Percentiles rank a stretch among this genome's conserved stretches.
phyloP scores from a whole-genome alignment of 1,140 invertebrate species.

The Dolichoris vasculosae region DNA sequence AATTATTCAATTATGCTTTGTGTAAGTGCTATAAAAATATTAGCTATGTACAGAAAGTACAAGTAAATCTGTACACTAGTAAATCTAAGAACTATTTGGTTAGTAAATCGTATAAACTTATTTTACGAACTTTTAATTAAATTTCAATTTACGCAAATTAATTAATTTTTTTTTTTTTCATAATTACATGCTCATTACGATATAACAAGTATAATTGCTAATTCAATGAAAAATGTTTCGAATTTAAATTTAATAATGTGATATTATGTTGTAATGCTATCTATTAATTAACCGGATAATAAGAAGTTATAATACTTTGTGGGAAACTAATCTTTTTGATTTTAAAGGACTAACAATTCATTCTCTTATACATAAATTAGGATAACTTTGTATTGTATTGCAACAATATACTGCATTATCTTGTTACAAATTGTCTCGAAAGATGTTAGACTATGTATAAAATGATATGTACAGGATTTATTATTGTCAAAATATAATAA shows the following conservation, averaged over 20 bases:
- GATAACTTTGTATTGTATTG: neutral
- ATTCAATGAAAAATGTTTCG: neutral
- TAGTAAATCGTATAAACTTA: neutral
- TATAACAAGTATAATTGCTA: neutral
- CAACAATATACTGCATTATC: neutral
- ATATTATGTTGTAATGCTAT: neutral
- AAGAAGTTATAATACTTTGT: neutral
- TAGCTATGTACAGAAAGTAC: neutral
- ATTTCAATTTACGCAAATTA: neutral
- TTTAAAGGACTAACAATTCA: neutral
- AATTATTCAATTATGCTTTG: slow-evolving; percentile 27
- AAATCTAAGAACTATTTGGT: slow-evolving; percentile 4
- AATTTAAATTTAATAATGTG: slow-evolving; percentile 1
- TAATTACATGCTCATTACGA: neutral
- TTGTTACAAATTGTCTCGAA: neutral
- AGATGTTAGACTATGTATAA: neutral
- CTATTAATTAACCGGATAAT: no score
- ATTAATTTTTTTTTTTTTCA: neutral
- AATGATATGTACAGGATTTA: neutral
- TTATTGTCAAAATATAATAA: neutral
- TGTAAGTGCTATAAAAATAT: slow-evolving; percentile 27
- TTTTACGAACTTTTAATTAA: neutral
- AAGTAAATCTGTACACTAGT: neutral
- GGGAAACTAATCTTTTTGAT: neutral
- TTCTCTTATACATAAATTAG: neutral